Percentiles rank a stretch among this genome's conserved stretches.
Evolutionary conservation across 2,113 vertebrate genomes (phyloP).

Genomic region (Xiphophorus hellerii): DNA sequence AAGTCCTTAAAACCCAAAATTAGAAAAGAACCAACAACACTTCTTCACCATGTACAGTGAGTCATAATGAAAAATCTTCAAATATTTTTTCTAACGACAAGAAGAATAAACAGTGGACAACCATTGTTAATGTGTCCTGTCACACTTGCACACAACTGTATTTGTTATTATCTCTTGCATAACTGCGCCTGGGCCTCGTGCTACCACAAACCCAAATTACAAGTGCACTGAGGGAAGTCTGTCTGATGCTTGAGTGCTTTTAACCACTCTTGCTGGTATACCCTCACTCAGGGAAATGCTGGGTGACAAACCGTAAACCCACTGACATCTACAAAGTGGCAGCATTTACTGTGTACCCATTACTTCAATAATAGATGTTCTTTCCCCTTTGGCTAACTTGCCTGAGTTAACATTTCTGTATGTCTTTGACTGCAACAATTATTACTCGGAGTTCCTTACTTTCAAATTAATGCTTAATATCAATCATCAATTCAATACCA

Average conservation of each 20-base stretch:
- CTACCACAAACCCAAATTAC: conserved; percentile 42
- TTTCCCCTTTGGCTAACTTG: conserved; percentile 11
- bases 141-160: conserved; percentile 20
- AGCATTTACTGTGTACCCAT: conserved; percentile 13
- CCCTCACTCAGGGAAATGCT: background rate
- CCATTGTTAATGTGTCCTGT: conserved; percentile 47
- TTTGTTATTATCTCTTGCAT: conserved; percentile 24
- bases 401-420: conserved; percentile 30
- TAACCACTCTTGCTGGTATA: conserved; percentile 25
- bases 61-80: background rate
- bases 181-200: conserved; percentile 15
- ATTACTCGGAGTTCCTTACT: conserved; percentile 24
- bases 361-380: conserved; percentile 40
- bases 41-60: background rate
- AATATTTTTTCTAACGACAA: background rate
- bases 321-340: conserved; percentile 17
- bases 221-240: conserved; percentile 39
- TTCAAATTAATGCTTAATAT: conserved; percentile 34
- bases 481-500: conserved; percentile 36
- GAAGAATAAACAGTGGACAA: background rate
- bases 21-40: background rate
- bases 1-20: too few relatives aligned
- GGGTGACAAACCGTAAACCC: conserved; percentile 40
- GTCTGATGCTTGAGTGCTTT: conserved; percentile 34
- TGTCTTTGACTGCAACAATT: conserved; percentile 41